Evolutionary conservation across 2,113 vertebrate genomes (phyloP).

Genomic region (Telmatochromis bifrenatus): DNA sequence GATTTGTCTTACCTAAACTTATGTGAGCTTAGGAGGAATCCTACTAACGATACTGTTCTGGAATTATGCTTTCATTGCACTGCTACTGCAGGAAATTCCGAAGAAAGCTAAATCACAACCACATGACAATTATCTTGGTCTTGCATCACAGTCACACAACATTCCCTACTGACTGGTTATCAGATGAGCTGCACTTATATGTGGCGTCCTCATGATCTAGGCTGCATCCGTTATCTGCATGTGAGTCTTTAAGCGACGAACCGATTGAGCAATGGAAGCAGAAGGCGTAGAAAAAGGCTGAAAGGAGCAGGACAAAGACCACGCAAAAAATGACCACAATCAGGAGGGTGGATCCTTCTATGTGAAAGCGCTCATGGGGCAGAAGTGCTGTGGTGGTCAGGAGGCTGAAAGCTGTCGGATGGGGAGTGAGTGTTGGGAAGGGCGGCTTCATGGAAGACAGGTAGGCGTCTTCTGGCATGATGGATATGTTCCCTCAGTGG

Average conservation of each 20-base stretch:
- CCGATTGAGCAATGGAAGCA: slow-evolving; percentile 62
- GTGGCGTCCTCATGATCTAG: slow-evolving; percentile 67
- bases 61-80: neutral
- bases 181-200: slow-evolving; percentile 59
- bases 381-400: neutral
- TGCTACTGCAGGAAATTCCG: neutral
- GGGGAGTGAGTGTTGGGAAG: neutral
- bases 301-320: slow-evolving; percentile 66
- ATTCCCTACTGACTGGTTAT: slow-evolving; percentile 54
- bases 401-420: neutral
- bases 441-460: neutral
- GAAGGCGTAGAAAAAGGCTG: slow-evolving; percentile 65
- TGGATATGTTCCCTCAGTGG: neutral
- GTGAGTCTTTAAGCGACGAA: slow-evolving; percentile 2
- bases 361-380: slow-evolving; percentile 14
- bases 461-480: slow-evolving; percentile 25
- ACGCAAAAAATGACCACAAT: slow-evolving; percentile 59
- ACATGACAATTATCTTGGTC: neutral
- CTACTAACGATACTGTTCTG: neutral
- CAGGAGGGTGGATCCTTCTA: slow-evolving; percentile 55
- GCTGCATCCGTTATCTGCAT: neutral
- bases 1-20: neutral
- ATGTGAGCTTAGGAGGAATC: neutral
- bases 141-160: slow-evolving; percentile 34
- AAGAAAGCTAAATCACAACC: neutral